Percentiles rank a stretch among this genome's conserved stretches.
Evolutionary conservation across 2,797 vertebrate genomes (phyloP).

Genomic region (Graptemys geographica): DNA sequence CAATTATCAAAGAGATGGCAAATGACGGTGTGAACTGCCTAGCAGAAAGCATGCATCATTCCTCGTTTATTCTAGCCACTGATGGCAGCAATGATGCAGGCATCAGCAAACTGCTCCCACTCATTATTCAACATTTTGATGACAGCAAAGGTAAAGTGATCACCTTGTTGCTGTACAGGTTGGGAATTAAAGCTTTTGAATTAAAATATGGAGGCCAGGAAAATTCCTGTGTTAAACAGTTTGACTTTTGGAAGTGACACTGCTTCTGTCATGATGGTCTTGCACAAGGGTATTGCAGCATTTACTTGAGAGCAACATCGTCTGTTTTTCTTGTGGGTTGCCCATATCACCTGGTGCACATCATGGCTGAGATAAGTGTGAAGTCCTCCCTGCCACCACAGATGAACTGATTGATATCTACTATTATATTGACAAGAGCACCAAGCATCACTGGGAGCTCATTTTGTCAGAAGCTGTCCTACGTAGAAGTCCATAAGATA

Average conservation of each 20-base stretch:
- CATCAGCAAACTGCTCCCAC: background rate
- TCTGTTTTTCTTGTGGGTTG: background rate
- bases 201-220: background rate
- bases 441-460: background rate
- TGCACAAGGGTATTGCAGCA: background rate
- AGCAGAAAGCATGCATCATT: no score
- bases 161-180: background rate
- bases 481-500: background rate
- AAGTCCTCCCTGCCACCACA: background rate
- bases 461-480: background rate
- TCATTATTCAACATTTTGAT: background rate
- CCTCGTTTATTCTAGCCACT: no score
- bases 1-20: background rate
- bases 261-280: background rate
- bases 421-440: background rate
- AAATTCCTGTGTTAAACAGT: background rate
- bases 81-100: background rate
- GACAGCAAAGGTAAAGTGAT: background rate
- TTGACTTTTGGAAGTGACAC: background rate
- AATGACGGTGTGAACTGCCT: background rate
- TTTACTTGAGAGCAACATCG: background rate
- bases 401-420: background rate
- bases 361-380: background rate
- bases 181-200: background rate
- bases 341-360: background rate